Percentiles rank a stretch among this genome's conserved stretches.
These are phyloP conservation scores for Aurelia coerulea DNA, from an alignment of 30 jellyfish, hydroid and myxozoan genomes.

Conservation along the genomic window DNA sequence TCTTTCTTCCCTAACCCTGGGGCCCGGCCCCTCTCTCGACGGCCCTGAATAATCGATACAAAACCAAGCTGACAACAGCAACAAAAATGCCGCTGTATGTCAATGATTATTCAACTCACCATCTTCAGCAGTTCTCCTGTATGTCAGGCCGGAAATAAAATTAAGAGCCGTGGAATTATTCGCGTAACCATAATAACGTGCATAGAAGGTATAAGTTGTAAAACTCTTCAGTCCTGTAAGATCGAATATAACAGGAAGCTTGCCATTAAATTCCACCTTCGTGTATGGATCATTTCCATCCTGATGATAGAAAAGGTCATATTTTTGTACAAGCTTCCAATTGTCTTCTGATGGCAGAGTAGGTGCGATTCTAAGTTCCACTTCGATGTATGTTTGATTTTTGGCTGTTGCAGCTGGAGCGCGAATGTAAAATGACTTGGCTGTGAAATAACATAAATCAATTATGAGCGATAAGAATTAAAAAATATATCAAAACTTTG, in stretches of 20 bases:
- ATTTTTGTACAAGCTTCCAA: not conserved
- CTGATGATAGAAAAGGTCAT: not conserved
- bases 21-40: no score
- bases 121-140: constrained; percentile 12
- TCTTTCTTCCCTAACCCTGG: no score
- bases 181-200: not conserved
- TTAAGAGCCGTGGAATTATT: not conserved
- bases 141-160: not conserved
- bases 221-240: not conserved
- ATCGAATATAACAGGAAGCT: not conserved
- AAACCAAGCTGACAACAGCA: no score
- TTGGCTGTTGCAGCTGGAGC: not conserved
- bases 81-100: no score
- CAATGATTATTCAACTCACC: constrained; percentile 5
- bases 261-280: not conserved
- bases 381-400: not conserved
- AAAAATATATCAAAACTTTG: no score
- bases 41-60: no score
- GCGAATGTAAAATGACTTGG: not conserved
- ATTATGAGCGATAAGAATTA: no score
- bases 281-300: not conserved
- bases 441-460: no score
- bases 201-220: not conserved
- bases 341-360: constrained; percentile 6
- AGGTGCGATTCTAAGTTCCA: not conserved